Evolutionary conservation across 2,888 invertebrate genomes (phyloP), one percentile per base, ranked within the genome.

Genomic region (Drosophila mimetica): DNA sequence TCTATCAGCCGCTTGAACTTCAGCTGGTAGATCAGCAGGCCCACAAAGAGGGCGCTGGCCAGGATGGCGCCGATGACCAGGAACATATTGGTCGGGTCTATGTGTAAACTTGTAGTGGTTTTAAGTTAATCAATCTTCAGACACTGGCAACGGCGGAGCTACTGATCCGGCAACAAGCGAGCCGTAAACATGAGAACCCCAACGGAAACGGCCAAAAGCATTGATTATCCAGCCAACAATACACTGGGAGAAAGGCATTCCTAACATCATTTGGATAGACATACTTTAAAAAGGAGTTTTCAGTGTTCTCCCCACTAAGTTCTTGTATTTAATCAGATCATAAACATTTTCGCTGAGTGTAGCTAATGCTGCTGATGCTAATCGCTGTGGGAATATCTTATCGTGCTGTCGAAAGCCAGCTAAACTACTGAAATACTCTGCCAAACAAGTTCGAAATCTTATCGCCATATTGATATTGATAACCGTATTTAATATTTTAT

Each of bases 1-100:
- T 86, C 73, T 2, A 90, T 77, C 2, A 85, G 66, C 16, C 83
- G 84, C 51, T 80, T 87, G 46, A 74, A 90, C 71, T 91, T 90
- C 9, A 77, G 54, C 44, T 74, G 76, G 44, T 89, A 88, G 52
- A 86, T n/a, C 3, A 80, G 59, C 11, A 81, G 50, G 22, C 51
- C 75, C 28, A 41, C 58, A 18, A 86, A 64, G 3, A 78, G 28
- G 37, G 54, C 66, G 37, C 77, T 78, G 47, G 58, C 74, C 47
- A 74, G 22, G 5, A 88, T 2, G 5, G 83, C 63, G 28, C 77
- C 86, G 57, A 85, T 9, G 20, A 66, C 30, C 14, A 86, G 52
- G 36, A 78, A 78, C 89, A 88, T 89, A 52, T 59, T 76, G 20
- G 2, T n/a, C 13, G 11, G 6, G 6, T 18, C 13, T 25, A 1